Conservation (phyloP, 2,797 vertebrate species). For the Myotis vivesi region DNA sequence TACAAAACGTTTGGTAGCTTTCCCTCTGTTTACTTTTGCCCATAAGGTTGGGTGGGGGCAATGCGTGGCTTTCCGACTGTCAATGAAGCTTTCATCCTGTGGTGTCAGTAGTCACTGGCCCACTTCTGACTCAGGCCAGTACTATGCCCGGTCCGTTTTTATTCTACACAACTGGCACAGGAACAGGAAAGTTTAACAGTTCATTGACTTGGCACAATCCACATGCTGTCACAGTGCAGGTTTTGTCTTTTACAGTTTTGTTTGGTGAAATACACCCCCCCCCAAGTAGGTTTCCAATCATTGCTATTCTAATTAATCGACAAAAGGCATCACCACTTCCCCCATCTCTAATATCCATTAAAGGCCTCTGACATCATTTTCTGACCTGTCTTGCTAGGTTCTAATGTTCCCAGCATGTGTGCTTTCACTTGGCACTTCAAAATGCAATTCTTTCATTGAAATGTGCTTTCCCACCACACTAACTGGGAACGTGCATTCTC, state of each 20-base stretch:
- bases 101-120: constrained; percentile 38
- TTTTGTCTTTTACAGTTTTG: neutral
- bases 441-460: constrained; percentile 34
- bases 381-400: neutral
- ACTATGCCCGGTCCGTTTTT: constrained; percentile 64
- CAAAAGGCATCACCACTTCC: neutral
- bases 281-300: constrained; percentile 47
- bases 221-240: constrained; percentile 3
- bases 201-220: constrained; percentile 54
- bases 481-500: neutral
- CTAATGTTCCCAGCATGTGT: neutral
- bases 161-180: constrained; percentile 12
- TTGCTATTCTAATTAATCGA: constrained; percentile 47
- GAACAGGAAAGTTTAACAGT: constrained; percentile 54
- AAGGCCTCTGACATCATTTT: neutral
- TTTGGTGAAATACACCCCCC: neutral
- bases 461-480: constrained; percentile 5
- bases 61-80: constrained; percentile 30
- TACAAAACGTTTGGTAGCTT: neutral
- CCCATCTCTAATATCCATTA: neutral
- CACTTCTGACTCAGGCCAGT: constrained; percentile 23
- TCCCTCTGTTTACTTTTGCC: neutral
- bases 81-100: constrained; percentile 48
- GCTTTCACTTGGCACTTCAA: neutral
- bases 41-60: neutral